These are phyloP conservation scores for Rhagium mordax DNA, from an alignment of 2,888 invertebrate genomes.

Conservation along the genomic window DNA sequence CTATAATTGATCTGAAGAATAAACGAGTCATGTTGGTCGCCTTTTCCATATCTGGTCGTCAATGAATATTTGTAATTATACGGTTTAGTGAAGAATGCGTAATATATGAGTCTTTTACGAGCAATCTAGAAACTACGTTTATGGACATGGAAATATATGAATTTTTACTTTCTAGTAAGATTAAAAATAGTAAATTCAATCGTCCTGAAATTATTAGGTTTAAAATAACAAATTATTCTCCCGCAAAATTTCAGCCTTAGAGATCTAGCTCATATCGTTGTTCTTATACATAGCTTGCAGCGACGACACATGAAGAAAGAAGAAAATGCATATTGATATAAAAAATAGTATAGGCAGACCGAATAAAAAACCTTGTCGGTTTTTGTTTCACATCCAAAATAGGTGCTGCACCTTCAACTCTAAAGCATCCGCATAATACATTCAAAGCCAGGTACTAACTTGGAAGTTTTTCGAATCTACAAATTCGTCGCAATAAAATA, in stretches of 20 bases:
- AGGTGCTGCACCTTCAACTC: constrained; percentile 31
- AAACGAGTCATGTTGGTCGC: background rate
- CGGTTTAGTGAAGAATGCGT: background rate
- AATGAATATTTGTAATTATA: background rate
- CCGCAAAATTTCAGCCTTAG: too few relatives aligned
- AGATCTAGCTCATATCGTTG: too few relatives aligned
- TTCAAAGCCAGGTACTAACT: constrained; percentile 33
- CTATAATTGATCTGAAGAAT: background rate
- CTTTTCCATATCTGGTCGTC: background rate
- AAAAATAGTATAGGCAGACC: background rate
- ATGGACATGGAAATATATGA: background rate
- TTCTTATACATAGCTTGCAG: background rate
- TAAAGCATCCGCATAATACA: constrained; percentile 30
- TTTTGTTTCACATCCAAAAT: constrained; percentile 31
- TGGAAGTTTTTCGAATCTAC: constrained; percentile 36
- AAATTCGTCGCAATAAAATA: constrained; percentile 41
- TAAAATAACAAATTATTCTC: background rate
- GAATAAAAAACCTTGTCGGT: constrained; percentile 14
- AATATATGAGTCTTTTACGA: background rate
- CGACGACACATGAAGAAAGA: background rate
- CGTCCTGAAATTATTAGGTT: too few relatives aligned
- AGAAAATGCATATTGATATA: background rate
- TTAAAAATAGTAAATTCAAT: too few relatives aligned
- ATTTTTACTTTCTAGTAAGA: too few relatives aligned
- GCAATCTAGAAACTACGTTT: background rate